Conservation (phyloP, 2,113 vertebrate genomes). For the Chionis minor region DNA sequence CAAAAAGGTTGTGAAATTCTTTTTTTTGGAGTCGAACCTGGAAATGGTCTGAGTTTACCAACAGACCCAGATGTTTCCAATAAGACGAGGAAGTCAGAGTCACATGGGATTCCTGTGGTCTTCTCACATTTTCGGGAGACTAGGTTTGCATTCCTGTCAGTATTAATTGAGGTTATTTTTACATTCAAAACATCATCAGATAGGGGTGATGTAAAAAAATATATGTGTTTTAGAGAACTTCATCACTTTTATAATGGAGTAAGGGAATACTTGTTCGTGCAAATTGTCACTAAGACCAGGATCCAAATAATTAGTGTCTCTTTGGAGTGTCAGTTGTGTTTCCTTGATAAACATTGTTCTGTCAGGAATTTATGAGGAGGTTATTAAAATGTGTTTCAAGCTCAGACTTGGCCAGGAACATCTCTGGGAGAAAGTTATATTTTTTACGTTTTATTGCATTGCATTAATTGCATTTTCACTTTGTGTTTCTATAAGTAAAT, state of each 20-base stretch:
- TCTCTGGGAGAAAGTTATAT: neutral
- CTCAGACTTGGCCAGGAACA: neutral
- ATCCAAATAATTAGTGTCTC: neutral
- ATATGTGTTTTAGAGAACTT: neutral
- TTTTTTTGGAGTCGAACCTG: neutral
- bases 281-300: neutral
- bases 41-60: neutral
- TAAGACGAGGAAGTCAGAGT: conserved; percentile 59
- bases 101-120: conserved; percentile 73
- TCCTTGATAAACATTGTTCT: neutral
- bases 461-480: neutral
- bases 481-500: neutral
- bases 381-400: neutral
- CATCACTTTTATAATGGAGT: neutral
- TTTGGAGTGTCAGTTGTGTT: neutral
- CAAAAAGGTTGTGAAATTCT: conserved; percentile 55
- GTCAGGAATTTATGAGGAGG: neutral
- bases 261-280: neutral
- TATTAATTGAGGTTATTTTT: conserved; percentile 65
- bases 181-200: neutral
- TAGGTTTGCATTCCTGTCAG: conserved; percentile 29
- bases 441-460: neutral
- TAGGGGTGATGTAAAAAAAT: neutral
- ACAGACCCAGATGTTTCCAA: conserved; percentile 75
- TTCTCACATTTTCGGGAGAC: conserved; percentile 50